Evolutionary conservation across 2,888 invertebrate genomes (phyloP).

Genomic region (Dryocosmus kuriphilus): DNA sequence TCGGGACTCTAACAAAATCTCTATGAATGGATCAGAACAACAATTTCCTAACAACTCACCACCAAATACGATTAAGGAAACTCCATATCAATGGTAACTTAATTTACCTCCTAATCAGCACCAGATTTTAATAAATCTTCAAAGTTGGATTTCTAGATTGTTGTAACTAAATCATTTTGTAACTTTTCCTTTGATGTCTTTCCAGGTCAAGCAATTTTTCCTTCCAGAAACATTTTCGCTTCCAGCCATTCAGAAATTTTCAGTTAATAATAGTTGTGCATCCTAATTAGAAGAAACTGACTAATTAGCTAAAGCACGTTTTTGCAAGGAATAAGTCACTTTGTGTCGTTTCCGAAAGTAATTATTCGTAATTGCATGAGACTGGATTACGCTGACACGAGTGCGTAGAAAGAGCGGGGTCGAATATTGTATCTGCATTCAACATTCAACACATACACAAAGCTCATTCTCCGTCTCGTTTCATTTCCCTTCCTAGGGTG

Average conservation of each 20-base stretch:
- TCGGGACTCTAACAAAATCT: too few relatives aligned
- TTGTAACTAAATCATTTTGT: too few relatives aligned
- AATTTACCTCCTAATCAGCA: too few relatives aligned
- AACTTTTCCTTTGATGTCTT: too few relatives aligned
- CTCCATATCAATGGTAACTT: too few relatives aligned
- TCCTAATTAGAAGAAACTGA: slow-evolving; percentile 41
- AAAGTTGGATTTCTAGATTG: too few relatives aligned
- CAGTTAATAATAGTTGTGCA: not conserved
- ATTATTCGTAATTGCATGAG: not conserved
- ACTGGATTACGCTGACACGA: not conserved
- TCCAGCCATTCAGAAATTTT: not conserved
- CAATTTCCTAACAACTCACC: too few relatives aligned
- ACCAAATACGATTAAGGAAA: too few relatives aligned
- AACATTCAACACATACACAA: not conserved
- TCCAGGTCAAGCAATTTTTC: not conserved
- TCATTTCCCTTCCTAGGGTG: not conserved
- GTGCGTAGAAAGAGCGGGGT: not conserved
- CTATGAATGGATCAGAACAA: too few relatives aligned
- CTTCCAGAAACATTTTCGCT: not conserved
- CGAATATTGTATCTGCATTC: not conserved
- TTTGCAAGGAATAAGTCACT: not conserved
- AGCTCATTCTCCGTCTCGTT: not conserved
- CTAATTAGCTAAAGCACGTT: slow-evolving; percentile 6
- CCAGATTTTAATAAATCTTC: too few relatives aligned
- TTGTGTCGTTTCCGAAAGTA: not conserved